Conservation (phyloP, 2,888 invertebrate species). For the Galeopsomyia nigrocyanea region DNA sequence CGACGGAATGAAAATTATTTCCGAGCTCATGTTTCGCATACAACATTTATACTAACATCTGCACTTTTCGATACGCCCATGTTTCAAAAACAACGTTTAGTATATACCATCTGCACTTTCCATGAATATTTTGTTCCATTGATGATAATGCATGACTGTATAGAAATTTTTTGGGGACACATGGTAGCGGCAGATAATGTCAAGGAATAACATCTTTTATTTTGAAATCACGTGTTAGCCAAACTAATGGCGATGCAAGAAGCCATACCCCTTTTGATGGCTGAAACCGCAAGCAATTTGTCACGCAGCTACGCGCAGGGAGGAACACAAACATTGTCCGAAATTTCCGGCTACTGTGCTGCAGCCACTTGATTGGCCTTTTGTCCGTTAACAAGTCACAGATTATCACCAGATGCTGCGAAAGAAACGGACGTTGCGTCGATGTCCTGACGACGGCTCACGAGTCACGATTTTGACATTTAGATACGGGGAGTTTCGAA, state of each 20-base stretch:
- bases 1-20: too few relatives aligned
- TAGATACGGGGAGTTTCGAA: too few relatives aligned
- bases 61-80: too few relatives aligned
- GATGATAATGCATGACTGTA: too few relatives aligned
- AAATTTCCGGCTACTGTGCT: slow-evolving; percentile 3
- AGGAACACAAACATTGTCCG: neutral
- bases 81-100: too few relatives aligned
- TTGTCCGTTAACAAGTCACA: slow-evolving; percentile 16
- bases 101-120: too few relatives aligned
- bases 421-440: neutral
- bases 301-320: slow-evolving; percentile 22
- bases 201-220: neutral
- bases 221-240: slow-evolving; percentile 26
- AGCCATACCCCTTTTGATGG: slow-evolving; percentile 20
- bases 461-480: too few relatives aligned
- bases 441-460: too few relatives aligned
- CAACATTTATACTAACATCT: too few relatives aligned
- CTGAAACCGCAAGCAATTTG: slow-evolving; percentile 15
- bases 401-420: slow-evolving; percentile 32
- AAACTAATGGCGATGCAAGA: slow-evolving; percentile 29
- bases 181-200: neutral
- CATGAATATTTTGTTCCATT: too few relatives aligned
- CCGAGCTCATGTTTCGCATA: too few relatives aligned
- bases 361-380: slow-evolving; percentile 4
- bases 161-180: too few relatives aligned